Evolutionary conservation across 2,113 vertebrate species (phyloP).

Genomic region (Hirundichthys speculiger): DNA sequence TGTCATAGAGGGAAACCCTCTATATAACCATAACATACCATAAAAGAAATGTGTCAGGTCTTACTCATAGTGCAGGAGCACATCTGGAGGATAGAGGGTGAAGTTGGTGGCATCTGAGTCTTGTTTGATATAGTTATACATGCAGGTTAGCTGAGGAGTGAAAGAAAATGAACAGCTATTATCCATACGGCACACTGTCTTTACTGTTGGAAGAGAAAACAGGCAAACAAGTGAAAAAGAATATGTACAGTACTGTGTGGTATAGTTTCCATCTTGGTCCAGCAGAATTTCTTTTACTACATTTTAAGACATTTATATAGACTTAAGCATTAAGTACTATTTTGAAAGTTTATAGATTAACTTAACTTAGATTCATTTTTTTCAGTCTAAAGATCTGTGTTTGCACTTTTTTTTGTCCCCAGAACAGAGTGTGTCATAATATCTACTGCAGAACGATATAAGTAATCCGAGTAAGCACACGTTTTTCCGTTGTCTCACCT

Average conservation of each 20-base stretch:
- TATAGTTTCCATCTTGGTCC: no score
- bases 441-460: no score
- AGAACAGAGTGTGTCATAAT: no score
- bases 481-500: conserved; percentile 59
- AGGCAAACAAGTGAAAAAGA: background rate
- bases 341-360: no score
- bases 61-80: conserved; percentile 81
- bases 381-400: no score
- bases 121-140: conserved; percentile 73
- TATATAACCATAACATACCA: background rate
- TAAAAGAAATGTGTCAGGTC: conserved; percentile 6
- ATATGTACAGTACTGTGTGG: background rate
- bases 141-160: conserved; percentile 77
- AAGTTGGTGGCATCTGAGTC: conserved; percentile 40
- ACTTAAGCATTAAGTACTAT: no score
- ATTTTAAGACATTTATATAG: no score
- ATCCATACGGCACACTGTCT: background rate
- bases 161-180: background rate
- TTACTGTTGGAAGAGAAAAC: background rate
- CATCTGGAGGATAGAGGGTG: conserved; percentile 63
- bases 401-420: no score
- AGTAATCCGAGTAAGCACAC: background rate
- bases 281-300: no score
- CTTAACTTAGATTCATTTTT: no score
- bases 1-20: background rate